A percentile compares a stretch with the other conserved stretches of the same genome.
phyloP scores from a whole-genome alignment of 2,888 invertebrate genomes.

The Spicauda simplicius region DNA sequence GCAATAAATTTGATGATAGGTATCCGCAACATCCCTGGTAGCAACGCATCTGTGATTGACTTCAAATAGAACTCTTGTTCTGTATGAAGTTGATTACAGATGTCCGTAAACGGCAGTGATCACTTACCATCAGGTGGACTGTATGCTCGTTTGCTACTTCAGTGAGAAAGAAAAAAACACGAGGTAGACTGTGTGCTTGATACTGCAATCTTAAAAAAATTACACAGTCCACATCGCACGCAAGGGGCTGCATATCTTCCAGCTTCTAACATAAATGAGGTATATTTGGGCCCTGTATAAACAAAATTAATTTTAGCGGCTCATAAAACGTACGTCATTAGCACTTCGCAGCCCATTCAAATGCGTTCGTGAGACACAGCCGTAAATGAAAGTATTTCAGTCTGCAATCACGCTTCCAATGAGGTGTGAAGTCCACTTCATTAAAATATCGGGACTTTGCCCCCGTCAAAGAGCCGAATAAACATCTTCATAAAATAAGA shows the following conservation, averaged over 20 bases:
- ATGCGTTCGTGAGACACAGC: constrained; percentile 12
- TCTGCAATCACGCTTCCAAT: constrained; percentile 12
- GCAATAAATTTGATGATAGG: no score
- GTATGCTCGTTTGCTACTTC: no score
- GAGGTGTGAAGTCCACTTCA: constrained; percentile 25
- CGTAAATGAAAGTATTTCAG: constrained; percentile 32
- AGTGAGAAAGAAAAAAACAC: no score
- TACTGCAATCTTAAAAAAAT: no score
- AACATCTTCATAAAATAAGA: constrained; percentile 61
- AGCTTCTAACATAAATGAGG: neutral
- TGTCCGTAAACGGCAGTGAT: no score
- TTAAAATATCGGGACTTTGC: constrained; percentile 43
- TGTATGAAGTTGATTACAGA: no score
- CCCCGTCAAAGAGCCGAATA: constrained; percentile 56
- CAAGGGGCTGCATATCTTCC: neutral
- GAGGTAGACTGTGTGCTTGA: no score
- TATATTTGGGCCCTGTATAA: constrained; percentile 10
- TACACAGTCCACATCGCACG: neutral
- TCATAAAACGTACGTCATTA: constrained; percentile 25
- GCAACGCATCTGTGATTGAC: no score
- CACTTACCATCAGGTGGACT: no score
- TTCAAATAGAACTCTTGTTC: no score
- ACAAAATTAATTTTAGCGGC: constrained; percentile 22
- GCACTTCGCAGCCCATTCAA: constrained; percentile 25
- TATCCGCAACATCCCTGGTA: no score